Conservation (phyloP, 2,888 invertebrate species). For the Drymonia ruficornis region DNA sequence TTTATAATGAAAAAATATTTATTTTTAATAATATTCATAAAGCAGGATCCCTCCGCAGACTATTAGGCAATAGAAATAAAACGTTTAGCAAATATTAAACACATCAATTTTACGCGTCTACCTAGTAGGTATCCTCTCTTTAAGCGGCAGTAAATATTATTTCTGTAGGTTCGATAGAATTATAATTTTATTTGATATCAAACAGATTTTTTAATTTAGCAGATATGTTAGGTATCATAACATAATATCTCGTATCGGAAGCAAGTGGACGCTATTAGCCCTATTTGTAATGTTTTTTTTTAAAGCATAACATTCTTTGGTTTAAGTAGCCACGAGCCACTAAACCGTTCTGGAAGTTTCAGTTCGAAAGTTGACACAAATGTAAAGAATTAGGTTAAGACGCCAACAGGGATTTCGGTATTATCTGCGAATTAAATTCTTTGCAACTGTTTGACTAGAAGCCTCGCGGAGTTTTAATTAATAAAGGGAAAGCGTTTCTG, state of each 20-base stretch:
- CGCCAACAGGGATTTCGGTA: constrained; percentile 31
- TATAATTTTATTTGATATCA: no score
- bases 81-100: background rate
- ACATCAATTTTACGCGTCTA: background rate
- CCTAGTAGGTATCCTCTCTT: no score
- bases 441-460: constrained; percentile 34
- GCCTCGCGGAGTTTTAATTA: constrained; percentile 25
- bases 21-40: no score
- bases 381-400: constrained; percentile 22
- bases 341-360: constrained; percentile 31
- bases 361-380: constrained; percentile 38
- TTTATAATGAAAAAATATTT: no score
- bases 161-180: no score
- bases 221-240: no score
- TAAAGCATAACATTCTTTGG: no score
- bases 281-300: constrained; percentile 12
- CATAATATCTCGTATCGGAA: background rate
- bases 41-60: no score
- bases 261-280: constrained; percentile 12
- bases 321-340: no score
- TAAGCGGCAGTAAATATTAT: no score
- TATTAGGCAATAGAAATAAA: no score
- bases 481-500: constrained; percentile 9
- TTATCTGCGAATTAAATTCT: constrained; percentile 44
- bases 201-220: no score